These are phyloP conservation scores for Moxostoma hubbsi DNA, from an alignment of 2,797 vertebrate species.

Conservation along the genomic window DNA sequence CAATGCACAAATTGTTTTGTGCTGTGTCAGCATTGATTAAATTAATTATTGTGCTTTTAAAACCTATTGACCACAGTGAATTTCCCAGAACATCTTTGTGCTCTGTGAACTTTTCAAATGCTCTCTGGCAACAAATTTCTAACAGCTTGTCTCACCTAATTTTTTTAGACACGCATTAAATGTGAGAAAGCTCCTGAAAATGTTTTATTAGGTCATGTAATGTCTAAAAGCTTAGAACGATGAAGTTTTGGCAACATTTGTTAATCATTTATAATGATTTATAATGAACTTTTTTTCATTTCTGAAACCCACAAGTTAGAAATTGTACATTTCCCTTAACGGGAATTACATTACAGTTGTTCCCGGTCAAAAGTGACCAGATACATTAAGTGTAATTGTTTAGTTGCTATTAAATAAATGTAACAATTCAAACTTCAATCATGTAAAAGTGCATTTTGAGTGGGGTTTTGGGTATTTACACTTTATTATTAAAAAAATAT, in stretches of 20 bases:
- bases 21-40: not conserved
- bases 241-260: not conserved
- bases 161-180: not conserved
- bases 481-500: too few relatives aligned
- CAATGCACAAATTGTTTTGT: constrained; percentile 15
- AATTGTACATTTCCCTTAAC: too few relatives aligned
- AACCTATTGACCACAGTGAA: not conserved
- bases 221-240: not conserved
- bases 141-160: not conserved
- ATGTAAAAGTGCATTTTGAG: too few relatives aligned
- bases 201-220: not conserved
- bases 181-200: not conserved
- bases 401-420: too few relatives aligned
- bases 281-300: too few relatives aligned
- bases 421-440: too few relatives aligned
- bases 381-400: too few relatives aligned
- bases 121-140: not conserved
- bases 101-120: constrained; percentile 8
- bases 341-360: too few relatives aligned
- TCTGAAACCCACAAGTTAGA: too few relatives aligned
- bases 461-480: too few relatives aligned
- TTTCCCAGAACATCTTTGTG: constrained; percentile 18
- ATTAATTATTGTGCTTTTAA: constrained; percentile 17
- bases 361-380: too few relatives aligned
- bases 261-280: not conserved